Conservation (phyloP, 2,888 invertebrate genomes). For the Fragum fragum region DNA sequence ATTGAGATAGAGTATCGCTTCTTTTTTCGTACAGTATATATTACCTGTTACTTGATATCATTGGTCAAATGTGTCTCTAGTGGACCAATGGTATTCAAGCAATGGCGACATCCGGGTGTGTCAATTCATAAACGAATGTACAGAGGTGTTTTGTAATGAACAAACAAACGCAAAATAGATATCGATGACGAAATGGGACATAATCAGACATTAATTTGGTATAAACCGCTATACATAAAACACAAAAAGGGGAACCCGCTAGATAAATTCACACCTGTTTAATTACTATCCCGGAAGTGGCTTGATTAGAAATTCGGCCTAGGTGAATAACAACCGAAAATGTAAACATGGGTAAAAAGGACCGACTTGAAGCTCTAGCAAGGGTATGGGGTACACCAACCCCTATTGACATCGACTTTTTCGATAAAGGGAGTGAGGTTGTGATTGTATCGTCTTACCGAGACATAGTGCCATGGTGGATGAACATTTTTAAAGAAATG, state of each 20-base stretch:
- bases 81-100: slow-evolving; percentile 33
- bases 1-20: too few species aligned
- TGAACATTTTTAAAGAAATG: slow-evolving; percentile 77
- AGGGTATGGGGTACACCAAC: slow-evolving; percentile 82
- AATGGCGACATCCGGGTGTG: slow-evolving; percentile 59
- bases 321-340: not conserved
- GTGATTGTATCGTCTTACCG: slow-evolving; percentile 78
- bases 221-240: not conserved
- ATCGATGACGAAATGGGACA: not conserved
- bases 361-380: slow-evolving; percentile 76
- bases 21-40: too few species aligned
- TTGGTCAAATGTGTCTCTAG: not conserved
- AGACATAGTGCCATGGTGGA: slow-evolving; percentile 79
- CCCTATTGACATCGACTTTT: slow-evolving; percentile 80
- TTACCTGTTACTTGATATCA: not conserved
- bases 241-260: not conserved
- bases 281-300: not conserved
- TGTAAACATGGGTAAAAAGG: slow-evolving; percentile 76
- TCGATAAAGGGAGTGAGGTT: slow-evolving; percentile 81
- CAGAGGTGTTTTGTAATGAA: not conserved
- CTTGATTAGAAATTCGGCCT: not conserved
- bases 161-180: too few species aligned
- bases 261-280: not conserved
- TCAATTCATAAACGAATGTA: not conserved
- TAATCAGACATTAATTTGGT: too few species aligned